Evolutionary conservation across 2,113 vertebrate genomes (phyloP).

Genomic region (Silurus meridionalis): DNA sequence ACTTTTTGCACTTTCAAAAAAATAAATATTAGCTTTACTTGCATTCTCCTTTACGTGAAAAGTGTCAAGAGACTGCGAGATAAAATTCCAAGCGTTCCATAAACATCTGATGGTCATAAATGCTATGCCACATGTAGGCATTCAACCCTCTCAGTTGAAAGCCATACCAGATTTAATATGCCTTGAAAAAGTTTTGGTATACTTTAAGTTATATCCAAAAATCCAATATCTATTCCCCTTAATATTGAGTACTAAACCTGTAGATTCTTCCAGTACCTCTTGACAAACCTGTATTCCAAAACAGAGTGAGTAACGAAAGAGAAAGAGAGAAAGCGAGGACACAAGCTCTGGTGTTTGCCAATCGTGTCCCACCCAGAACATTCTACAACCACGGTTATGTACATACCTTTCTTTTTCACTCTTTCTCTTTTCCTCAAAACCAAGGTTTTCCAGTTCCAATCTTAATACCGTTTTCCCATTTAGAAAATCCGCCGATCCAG

Average conservation of each 20-base stretch:
- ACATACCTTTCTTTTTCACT: slow-evolving; percentile 44
- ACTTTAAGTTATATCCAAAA: neutral
- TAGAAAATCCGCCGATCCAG: neutral
- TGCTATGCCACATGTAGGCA: too few species aligned
- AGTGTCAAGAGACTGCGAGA: neutral
- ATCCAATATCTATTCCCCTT: neutral
- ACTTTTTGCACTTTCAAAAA: too few species aligned
- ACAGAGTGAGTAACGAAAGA: neutral
- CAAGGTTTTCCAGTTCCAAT: neutral
- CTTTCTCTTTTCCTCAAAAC: slow-evolving; percentile 25
- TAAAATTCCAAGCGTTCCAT: neutral
- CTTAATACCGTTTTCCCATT: neutral
- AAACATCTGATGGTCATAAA: neutral
- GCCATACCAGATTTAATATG: too few species aligned
- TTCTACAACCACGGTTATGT: slow-evolving; percentile 68
- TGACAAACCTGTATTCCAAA: neutral
- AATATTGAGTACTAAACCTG: neutral
- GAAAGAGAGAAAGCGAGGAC: neutral
- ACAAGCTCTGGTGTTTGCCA: slow-evolving; percentile 65
- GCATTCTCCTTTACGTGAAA: too few species aligned
- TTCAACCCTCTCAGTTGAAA: too few species aligned
- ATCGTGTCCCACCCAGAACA: slow-evolving; percentile 69
- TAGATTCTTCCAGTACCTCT: neutral
- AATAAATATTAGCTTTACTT: too few species aligned
- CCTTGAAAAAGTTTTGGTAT: too few species aligned